Evolutionary conservation across 1,140 invertebrate genomes (phyloP).

Genomic region (Cotesia chilonis): DNA sequence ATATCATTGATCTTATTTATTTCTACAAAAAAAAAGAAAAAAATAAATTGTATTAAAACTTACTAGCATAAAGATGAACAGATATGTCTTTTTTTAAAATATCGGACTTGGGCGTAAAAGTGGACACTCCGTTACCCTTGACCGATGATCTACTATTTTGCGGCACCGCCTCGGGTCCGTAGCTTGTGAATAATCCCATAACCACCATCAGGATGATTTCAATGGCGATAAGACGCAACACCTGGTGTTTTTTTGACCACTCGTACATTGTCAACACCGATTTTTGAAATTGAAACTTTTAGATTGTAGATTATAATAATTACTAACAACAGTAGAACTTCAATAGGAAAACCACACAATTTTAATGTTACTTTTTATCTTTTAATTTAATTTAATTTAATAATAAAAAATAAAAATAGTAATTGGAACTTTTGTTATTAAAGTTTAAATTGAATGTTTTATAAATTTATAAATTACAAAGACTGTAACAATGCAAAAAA

Average conservation of each 20-base stretch:
- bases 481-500: slow-evolving; percentile 24
- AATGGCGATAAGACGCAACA: slow-evolving; percentile 52
- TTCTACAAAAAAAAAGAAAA: no score
- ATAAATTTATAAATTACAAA: neutral
- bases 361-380: no score
- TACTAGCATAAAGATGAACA: slow-evolving; percentile 8
- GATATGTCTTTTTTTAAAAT: slow-evolving; percentile 2
- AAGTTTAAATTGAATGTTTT: no score
- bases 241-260: slow-evolving; percentile 47
- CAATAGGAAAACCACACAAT: no score
- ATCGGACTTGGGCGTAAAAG: neutral
- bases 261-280: slow-evolving; percentile 15
- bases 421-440: neutral
- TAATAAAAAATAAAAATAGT: no score
- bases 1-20: no score
- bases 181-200: slow-evolving; percentile 54
- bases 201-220: slow-evolving; percentile 56
- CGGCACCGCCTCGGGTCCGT: slow-evolving; percentile 51
- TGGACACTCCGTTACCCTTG: neutral
- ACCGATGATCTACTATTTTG: neutral
- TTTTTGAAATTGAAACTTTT: no score
- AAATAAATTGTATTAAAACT: neutral
- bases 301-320: no score
- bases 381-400: no score
- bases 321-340: no score